Base-by-base conservation (phyloP, 2,888 invertebrate species). In the Choristoneura rosaceana region DNA sequence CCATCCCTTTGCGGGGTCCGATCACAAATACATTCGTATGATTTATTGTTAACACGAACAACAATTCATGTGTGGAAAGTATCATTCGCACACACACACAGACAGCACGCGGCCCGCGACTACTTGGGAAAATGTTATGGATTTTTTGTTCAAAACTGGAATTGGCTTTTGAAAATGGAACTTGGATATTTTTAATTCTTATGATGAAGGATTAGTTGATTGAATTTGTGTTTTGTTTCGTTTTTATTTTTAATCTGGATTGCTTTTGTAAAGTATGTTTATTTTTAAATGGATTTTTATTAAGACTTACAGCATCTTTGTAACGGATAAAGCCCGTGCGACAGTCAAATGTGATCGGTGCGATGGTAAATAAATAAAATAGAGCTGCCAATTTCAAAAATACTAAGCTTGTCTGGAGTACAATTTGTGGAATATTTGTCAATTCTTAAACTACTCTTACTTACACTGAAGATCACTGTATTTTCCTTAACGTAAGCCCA, bases 1-100 rank as follows among this genome's bases (percentile, higher is more conserved):
- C 68, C 87, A 80, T 62, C 87, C 77, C 87, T 81, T 83, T 73
- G 10, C 74, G 74, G 70, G 70, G 75, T 76, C 83, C 86, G 90
- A 89, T 92, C 92, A 93, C 93, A 91, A 93, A 92, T 92, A 92
- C 93, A 93, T 90, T 89, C 86, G 84, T 92, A 93, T 94, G 93
- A 94, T 93, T 94, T 94, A 93, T 92, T 86, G 87, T 88, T 86
- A 88, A 92, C 92, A 91, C 89, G 89, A 83, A 80, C 85, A 83
- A 89, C 90, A 89, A 88, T 84, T 89, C 88, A 87, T 89, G 90
- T 90, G 90, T 87, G 87, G 86, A 84, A 84, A 88, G 89, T 89
- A 90, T 90, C 89, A 87, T 84, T 88, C 83, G 81, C 82, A 76
- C 84, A 78, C 86, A 78, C 88, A 86, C 85, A 86, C 86, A 82